Conservation (phyloP, 2,888 invertebrate species). For the Tiliacea aurago region DNA sequence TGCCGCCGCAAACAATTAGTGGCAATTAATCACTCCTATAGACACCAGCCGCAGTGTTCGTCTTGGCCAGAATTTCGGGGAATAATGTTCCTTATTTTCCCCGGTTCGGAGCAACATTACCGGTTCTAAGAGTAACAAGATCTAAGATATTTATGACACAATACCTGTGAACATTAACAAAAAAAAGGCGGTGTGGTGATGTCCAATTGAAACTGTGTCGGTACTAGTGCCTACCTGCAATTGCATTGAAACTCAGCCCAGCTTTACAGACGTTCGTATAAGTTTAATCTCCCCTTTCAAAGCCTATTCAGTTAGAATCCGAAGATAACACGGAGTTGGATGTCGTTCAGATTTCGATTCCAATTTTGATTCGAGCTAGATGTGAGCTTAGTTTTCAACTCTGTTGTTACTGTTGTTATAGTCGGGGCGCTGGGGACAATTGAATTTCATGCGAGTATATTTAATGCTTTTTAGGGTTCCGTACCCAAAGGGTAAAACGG, state of each 20-base stretch:
- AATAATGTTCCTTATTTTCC: conserved; percentile 36
- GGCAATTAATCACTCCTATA: conserved; percentile 58
- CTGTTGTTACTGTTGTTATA: background rate
- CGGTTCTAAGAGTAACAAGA: conserved; percentile 37
- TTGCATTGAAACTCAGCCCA: conserved; percentile 51
- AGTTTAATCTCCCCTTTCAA: conserved; percentile 61
- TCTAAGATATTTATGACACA: conserved; percentile 51
- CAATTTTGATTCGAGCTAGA: conserved; percentile 30
- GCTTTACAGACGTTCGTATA: conserved; percentile 50
- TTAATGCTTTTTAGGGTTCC: background rate
- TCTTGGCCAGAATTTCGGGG: conserved; percentile 28
- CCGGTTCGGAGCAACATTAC: conserved; percentile 35
- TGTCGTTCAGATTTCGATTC: conserved; percentile 35
- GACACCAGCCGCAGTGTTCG: conserved; percentile 42
- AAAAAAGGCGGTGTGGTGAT: conserved; percentile 30
- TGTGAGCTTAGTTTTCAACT: conserved; percentile 8
- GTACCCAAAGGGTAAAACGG: no score
- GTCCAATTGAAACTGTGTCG: conserved; percentile 44
- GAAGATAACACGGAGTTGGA: conserved; percentile 48
- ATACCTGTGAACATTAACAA: conserved; percentile 54
- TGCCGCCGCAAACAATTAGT: conserved; percentile 49
- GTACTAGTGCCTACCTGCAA: conserved; percentile 43
- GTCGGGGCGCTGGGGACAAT: background rate
- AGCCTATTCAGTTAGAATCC: conserved; percentile 65
- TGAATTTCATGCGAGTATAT: conserved; percentile 7